These are phyloP conservation scores for Mastigias papua DNA, from an alignment of 30 jellyfish, hydroid and myxozoan species.

Conservation along the genomic window DNA sequence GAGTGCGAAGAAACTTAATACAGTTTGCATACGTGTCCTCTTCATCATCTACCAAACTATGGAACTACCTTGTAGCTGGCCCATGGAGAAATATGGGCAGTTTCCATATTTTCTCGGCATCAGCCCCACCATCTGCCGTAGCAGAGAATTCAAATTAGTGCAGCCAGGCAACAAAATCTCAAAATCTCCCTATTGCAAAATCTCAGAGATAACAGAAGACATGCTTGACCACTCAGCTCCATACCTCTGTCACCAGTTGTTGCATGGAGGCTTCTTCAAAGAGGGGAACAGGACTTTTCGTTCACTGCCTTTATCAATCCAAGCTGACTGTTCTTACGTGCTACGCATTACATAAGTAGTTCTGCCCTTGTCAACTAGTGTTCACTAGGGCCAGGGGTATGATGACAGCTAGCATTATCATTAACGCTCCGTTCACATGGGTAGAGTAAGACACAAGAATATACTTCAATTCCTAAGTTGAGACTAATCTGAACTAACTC, in stretches of 20 bases:
- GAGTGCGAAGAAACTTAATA: not conserved
- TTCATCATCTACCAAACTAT: constrained; percentile 23
- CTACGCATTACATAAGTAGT: too few species aligned
- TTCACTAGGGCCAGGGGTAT: too few species aligned
- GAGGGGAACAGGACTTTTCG: not conserved
- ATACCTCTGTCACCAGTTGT: too few species aligned
- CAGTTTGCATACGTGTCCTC: constrained; percentile 35
- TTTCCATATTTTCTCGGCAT: not conserved
- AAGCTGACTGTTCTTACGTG: too few species aligned
- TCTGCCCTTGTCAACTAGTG: too few species aligned
- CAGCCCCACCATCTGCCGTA: constrained; percentile 35
- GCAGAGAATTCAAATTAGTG: constrained; percentile 44
- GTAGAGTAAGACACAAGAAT: too few species aligned
- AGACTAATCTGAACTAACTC: too few species aligned
- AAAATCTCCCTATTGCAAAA: constrained; percentile 42
- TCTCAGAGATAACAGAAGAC: constrained; percentile 40
- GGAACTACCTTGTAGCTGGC: constrained; percentile 41
- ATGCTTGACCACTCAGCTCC: not conserved
- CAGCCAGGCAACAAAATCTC: constrained; percentile 57
- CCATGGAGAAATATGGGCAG: constrained; percentile 41
- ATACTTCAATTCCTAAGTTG: too few species aligned
- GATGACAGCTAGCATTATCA: too few species aligned
- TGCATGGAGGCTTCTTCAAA: not conserved
- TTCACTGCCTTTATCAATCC: too few species aligned
- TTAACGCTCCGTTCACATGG: too few species aligned